These are phyloP conservation scores for Phyllotreta striolata DNA, from an alignment of 2,888 invertebrate species.

Conservation along the genomic window DNA sequence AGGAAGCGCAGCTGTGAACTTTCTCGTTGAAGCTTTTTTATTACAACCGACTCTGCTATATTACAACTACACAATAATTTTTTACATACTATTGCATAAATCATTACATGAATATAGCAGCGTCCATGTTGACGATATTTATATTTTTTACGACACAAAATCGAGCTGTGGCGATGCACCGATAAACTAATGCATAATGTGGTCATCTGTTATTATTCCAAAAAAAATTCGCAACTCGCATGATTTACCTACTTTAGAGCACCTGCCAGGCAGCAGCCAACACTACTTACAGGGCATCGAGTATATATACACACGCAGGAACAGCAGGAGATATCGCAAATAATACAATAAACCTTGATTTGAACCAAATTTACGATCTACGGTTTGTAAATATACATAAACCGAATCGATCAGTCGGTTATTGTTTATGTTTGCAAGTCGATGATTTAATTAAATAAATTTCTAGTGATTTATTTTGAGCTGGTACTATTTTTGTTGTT, in stretches of 20 bases:
- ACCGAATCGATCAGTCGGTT: too few relatives aligned
- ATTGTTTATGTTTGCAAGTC: background rate
- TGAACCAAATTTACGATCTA: background rate
- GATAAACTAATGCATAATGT: conserved; percentile 36
- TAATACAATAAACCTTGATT: background rate
- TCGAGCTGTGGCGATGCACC: conserved; percentile 35
- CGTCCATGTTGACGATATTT: conserved; percentile 20
- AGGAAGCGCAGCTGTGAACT: conserved; percentile 45
- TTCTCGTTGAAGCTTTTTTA: conserved; percentile 39
- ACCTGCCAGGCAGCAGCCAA: conserved; percentile 45
- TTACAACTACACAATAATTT: background rate
- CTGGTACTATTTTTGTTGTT: conserved; percentile 44
- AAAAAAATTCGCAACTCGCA: conserved; percentile 35
- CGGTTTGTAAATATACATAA: conserved; percentile 22
- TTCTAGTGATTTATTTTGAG: conserved; percentile 27
- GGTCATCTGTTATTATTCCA: conserved; percentile 29
- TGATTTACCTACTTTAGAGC: conserved; percentile 40
- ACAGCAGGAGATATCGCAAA: too few relatives aligned
- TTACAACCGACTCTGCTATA: conserved; percentile 34
- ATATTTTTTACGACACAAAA: conserved; percentile 32
- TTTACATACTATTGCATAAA: background rate
- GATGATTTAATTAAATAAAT: conserved; percentile 21
- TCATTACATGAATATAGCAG: conserved; percentile 24
- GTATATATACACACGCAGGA: conserved; percentile 37
- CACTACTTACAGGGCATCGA: conserved; percentile 39